Evolutionary conservation across 1,140 invertebrate species (phyloP).

Genomic region (Apolygus lucorum): DNA sequence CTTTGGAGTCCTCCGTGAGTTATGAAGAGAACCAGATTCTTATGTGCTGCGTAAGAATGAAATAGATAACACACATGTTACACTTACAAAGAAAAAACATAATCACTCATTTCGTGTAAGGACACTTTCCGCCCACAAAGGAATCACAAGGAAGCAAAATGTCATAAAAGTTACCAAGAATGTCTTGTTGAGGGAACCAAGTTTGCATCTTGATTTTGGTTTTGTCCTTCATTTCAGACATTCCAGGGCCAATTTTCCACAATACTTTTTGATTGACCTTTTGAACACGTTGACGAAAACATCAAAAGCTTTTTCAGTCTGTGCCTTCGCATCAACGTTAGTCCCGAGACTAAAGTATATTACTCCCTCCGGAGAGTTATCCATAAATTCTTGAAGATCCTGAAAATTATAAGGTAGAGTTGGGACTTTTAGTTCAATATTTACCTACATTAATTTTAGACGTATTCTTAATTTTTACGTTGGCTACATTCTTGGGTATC

Average conservation of each 20-base stretch:
- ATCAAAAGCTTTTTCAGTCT: conserved; percentile 29
- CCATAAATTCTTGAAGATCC: conserved; percentile 34
- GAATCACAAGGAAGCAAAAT: no score
- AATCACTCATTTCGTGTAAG: no score
- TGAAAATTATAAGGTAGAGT: conserved; percentile 19
- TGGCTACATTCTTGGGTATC: background rate
- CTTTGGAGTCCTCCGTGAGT: no score
- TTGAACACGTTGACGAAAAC: conserved; percentile 43
- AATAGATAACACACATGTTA: no score
- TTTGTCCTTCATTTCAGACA: conserved; percentile 41
- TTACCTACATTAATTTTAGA: background rate
- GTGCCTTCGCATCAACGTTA: conserved; percentile 31
- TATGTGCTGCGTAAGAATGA: no score
- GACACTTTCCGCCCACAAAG: no score
- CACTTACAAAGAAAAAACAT: no score
- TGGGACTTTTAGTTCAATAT: background rate
- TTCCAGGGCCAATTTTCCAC: conserved; percentile 51
- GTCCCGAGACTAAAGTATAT: conserved; percentile 41
- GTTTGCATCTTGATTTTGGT: conserved; percentile 49
- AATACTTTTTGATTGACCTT: conserved; percentile 50
- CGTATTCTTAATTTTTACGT: conserved; percentile 20
- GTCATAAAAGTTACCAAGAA: conserved; percentile 44
- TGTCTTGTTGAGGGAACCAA: conserved; percentile 62
- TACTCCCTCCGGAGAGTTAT: conserved; percentile 39
- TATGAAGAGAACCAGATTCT: no score